Evolutionary conservation across 2,113 vertebrate genomes (phyloP), one percentile per base, ranked within the genome.

Genomic region (Ascaphus truei): DNA sequence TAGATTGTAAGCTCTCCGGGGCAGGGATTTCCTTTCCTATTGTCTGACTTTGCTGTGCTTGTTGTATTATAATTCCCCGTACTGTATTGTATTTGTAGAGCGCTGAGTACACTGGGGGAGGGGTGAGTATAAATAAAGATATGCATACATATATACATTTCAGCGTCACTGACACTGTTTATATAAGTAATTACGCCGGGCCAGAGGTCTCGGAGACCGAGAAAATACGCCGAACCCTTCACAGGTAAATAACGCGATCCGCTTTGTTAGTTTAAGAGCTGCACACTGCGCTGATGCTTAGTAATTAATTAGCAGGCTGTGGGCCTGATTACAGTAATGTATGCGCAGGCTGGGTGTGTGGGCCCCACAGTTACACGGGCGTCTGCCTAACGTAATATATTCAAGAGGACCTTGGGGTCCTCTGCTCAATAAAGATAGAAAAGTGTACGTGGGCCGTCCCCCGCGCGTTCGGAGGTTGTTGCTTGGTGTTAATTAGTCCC

Each of bases 401-500:
- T 94, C 91, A 69, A 83, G 79, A 90, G 93, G 89, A 95, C 95
- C 94, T 95, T 88, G 77, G 95, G 95, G 94, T 95, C 91, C 94
- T 79, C 87, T 92, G 87, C 88, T 89, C 88, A 93, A 80, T 87
- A 83, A 89, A 87, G 86, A 75, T 73, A 78, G 85, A 75, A 67
- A 81, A 78, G 76, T 71, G 86, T 81, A 89, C 72, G 76, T 12
- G 80, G 56, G 79, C 86, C 88, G 82, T 80, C 86, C 82, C 82
- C 78, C 86, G 78, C 88, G 82, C 71, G 82, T 71, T 83, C 76
- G 85, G 84, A 90, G 90, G 85, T 90, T 89, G 90, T 92, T 92
- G 93, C 89, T 90, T 92, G 86, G 89, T 93, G 89, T 88, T 99
- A 98, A 98, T 98, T 97, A 97, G 92, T 98, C 95, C 96, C 97